Conservation (phyloP, 1,140 invertebrate species). For the Pseudomyrmex dendroicus region DNA sequence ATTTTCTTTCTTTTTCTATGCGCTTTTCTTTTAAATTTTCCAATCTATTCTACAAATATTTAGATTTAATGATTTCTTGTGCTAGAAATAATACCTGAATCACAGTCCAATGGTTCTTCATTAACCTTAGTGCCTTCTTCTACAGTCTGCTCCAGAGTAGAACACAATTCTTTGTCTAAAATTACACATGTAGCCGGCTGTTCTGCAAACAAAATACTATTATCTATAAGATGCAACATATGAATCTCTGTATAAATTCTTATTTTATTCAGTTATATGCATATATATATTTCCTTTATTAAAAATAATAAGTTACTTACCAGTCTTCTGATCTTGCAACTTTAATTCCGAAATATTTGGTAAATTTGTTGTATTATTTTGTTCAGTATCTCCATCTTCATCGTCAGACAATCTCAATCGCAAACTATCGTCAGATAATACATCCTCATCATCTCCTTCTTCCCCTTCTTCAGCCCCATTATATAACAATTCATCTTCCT, state of each 20-base stretch:
- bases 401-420: slow-evolving; percentile 82
- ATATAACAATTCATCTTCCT: slow-evolving; percentile 77
- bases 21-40: too few relatives aligned
- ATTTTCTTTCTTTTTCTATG: too few relatives aligned
- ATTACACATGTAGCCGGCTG: not conserved
- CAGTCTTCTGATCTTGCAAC: slow-evolving; percentile 10
- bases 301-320: slow-evolving; percentile 45
- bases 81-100: slow-evolving; percentile 51
- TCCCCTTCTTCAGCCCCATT: slow-evolving; percentile 74
- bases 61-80: too few relatives aligned
- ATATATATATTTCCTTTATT: too few relatives aligned
- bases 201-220: slow-evolving; percentile 53
- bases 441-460: slow-evolving; percentile 80
- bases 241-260: not conserved
- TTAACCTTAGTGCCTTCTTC: not conserved
- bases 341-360: slow-evolving; percentile 29
- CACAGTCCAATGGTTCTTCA: not conserved
- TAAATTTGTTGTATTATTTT: slow-evolving; percentile 30
- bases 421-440: slow-evolving; percentile 80
- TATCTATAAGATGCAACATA: not conserved
- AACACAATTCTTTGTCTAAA: not conserved
- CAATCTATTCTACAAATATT: too few relatives aligned
- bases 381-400: slow-evolving; percentile 77
- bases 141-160: slow-evolving; percentile 5
- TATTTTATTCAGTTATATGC: not conserved